phyloP scores from a whole-genome alignment of 2,888 invertebrate genomes.

The Polylopha cassiicola region DNA sequence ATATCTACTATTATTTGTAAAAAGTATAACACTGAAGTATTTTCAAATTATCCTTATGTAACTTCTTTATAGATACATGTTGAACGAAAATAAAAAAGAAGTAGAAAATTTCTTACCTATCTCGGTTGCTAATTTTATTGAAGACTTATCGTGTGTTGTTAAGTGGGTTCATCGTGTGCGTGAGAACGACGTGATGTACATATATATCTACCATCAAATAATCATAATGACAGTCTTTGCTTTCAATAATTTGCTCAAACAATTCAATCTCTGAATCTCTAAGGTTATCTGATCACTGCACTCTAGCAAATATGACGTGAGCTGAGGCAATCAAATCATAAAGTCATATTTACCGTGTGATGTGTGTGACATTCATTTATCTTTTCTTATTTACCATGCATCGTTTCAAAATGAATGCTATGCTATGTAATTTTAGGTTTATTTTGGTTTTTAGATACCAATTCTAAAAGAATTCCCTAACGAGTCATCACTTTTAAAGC shows the following conservation, averaged over 20 bases:
- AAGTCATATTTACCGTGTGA: slow-evolving; percentile 11
- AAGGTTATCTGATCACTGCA: slow-evolving; percentile 13
- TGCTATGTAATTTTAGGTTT: background rate
- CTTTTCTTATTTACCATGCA: background rate
- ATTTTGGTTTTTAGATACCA: too few relatives aligned
- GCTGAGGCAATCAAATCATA: slow-evolving; percentile 18
- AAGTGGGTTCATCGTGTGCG: slow-evolving; percentile 10
- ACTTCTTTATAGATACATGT: too few relatives aligned
- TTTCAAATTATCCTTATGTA: too few relatives aligned
- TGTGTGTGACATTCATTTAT: slow-evolving; percentile 13
- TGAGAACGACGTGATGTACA: slow-evolving; percentile 16
- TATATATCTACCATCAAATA: slow-evolving; percentile 16
- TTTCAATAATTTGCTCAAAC: slow-evolving; percentile 19
- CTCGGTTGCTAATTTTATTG: slow-evolving; percentile 5
- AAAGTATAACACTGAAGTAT: too few relatives aligned
- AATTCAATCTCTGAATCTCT: slow-evolving; percentile 19
- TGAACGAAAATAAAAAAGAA: too few relatives aligned
- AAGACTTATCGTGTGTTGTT: slow-evolving; percentile 9
- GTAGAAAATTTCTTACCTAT: slow-evolving; percentile 1
- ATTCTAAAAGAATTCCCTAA: too few relatives aligned
- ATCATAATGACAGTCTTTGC: slow-evolving; percentile 20
- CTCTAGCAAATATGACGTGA: slow-evolving; percentile 11
- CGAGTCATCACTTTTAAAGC: too few relatives aligned
- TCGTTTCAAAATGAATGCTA: background rate
- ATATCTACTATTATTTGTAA: too few relatives aligned